Conservation (phyloP, 2,888 invertebrate genomes). For the Rhingia campestris region DNA sequence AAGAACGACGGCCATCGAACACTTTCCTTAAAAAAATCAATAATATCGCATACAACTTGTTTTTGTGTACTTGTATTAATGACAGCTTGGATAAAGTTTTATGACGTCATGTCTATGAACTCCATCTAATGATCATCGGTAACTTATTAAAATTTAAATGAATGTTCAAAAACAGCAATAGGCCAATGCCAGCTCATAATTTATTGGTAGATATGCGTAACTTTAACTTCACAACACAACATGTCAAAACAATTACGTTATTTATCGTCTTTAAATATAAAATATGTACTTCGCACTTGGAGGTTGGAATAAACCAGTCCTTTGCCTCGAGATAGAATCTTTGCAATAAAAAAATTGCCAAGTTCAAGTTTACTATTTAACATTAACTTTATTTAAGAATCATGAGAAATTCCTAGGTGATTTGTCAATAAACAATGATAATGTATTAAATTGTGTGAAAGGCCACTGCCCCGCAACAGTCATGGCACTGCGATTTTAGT, state of each 20-base stretch:
- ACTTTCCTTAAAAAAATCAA: no score
- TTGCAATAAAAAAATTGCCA: neutral
- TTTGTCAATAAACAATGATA: conserved; percentile 32
- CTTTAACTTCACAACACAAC: neutral
- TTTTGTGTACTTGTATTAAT: neutral
- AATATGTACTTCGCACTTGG: conserved; percentile 1
- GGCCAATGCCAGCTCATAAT: neutral
- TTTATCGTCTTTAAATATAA: neutral
- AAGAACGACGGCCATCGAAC: no score
- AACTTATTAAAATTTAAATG: no score
- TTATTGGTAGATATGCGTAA: neutral
- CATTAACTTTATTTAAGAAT: conserved; percentile 6
- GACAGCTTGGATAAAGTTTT: neutral
- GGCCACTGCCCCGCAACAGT: conserved; percentile 30
- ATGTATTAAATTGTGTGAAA: neutral
- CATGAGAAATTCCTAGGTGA: conserved; percentile 23
- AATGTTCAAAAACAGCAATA: no score
- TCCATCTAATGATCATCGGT: no score
- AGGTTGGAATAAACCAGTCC: conserved; percentile 11
- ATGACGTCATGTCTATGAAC: no score
- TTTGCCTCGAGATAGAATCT: neutral
- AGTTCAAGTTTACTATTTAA: conserved; percentile 31
- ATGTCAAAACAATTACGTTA: neutral
- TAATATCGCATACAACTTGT: no score
- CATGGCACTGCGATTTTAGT: conserved; percentile 24